A percentile compares a stretch with the other conserved stretches of the same genome.
phyloP scores from a whole-genome alignment of 1,140 invertebrate genomes.

The Ceratina australensis region DNA sequence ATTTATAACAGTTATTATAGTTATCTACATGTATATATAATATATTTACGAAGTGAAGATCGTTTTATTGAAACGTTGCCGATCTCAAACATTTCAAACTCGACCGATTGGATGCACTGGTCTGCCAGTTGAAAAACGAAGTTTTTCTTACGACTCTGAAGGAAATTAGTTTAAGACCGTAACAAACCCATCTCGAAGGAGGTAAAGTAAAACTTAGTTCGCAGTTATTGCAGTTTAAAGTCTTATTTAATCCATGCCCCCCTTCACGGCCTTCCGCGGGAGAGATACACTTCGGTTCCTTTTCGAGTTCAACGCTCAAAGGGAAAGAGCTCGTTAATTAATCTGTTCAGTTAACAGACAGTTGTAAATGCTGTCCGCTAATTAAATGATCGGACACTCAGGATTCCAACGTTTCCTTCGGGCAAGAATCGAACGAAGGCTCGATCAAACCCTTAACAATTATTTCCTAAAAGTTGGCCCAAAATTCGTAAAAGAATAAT shows the following conservation, averaged over 20 bases:
- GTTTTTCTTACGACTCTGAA: neutral
- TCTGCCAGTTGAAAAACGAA: neutral
- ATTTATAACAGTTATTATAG: too few relatives aligned
- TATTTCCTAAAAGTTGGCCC: too few relatives aligned
- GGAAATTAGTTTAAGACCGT: conserved; percentile 3
- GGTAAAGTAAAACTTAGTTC: neutral
- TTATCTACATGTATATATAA: too few relatives aligned
- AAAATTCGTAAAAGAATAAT: too few relatives aligned
- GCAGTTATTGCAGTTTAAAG: neutral
- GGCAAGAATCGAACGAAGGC: too few relatives aligned
- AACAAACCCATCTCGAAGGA: neutral
- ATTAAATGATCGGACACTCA: too few relatives aligned
- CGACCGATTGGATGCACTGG: neutral
- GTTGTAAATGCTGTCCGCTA: neutral
- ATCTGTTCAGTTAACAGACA: neutral
- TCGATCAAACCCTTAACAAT: too few relatives aligned
- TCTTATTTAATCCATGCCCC: neutral
- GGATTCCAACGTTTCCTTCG: too few relatives aligned
- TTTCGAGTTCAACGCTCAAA: neutral
- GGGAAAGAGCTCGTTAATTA: neutral
- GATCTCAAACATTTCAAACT: too few relatives aligned
- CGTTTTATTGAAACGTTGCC: too few relatives aligned
- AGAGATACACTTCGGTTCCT: neutral
- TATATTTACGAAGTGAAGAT: too few relatives aligned
- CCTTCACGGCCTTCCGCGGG: neutral